Percentiles rank a stretch among this genome's conserved stretches.
Conservation (phyloP, 2,888 invertebrate genomes). For the Drosophila mayaguana region DNA sequence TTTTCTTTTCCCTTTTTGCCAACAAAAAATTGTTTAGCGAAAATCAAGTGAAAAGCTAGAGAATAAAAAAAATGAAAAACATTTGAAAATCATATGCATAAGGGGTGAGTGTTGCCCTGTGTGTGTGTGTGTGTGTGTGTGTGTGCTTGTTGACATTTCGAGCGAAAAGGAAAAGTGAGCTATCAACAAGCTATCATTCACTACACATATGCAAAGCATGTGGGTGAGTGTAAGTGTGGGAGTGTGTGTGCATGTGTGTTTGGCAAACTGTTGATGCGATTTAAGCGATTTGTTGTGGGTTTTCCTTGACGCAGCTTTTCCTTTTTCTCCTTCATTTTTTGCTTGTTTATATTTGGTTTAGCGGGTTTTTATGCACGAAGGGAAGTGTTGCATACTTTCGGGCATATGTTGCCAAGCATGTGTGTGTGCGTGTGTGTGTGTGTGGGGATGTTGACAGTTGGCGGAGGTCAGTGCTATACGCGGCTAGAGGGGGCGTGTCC, state of each 20-base stretch:
- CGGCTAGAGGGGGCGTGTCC: constrained; percentile 31
- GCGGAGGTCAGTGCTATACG: constrained; percentile 55
- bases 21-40: constrained; percentile 59
- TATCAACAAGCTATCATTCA: constrained; percentile 80
- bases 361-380: constrained; percentile 58
- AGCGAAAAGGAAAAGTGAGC: constrained; percentile 69
- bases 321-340: constrained; percentile 15
- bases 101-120: constrained; percentile 9
- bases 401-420: constrained; percentile 47
- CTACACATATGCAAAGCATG: constrained; percentile 67
- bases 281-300: constrained; percentile 81
- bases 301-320: constrained; percentile 44
- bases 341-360: constrained; percentile 58
- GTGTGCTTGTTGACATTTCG: constrained; percentile 71
- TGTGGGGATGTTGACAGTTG: constrained; percentile 22
- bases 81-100: constrained; percentile 74
- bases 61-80: constrained; percentile 53
- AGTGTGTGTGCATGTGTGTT: constrained; percentile 44
- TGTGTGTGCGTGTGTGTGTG: constrained; percentile 14
- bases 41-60: constrained; percentile 71
- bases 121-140: constrained; percentile 23
- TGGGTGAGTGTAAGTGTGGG: constrained; percentile 39
- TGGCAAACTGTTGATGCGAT: constrained; percentile 81
- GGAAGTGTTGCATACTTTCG: constrained; percentile 61
- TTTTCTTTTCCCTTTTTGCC: constrained; percentile 64